A percentile compares a stretch with the other conserved stretches of the same genome.
phyloP scores from a whole-genome alignment of 1,140 invertebrate species.

The Ylistrum balloti region DNA sequence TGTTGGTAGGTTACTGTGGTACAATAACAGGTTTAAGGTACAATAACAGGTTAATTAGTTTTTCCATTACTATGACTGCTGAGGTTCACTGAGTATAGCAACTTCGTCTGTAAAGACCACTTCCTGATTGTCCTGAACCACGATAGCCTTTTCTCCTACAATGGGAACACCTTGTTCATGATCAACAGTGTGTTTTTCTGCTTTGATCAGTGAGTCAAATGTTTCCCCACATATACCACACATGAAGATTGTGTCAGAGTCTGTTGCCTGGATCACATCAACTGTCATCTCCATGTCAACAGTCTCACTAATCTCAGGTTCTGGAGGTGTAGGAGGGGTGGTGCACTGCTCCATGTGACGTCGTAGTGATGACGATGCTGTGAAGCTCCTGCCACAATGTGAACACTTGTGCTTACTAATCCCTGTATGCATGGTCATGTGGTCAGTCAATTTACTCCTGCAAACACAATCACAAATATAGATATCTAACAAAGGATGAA shows the following conservation, averaged over 20 bases:
- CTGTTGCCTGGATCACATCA: neutral
- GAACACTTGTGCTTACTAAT: conserved; percentile 62
- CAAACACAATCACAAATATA: no score
- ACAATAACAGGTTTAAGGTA: neutral
- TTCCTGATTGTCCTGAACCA: neutral
- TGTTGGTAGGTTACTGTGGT: neutral
- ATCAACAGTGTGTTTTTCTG: conserved; percentile 22
- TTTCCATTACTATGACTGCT: neutral
- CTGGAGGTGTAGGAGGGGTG: neutral
- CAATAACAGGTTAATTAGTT: no score
- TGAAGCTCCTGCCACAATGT: conserved; percentile 62
- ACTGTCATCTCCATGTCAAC: neutral
- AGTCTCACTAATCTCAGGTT: neutral
- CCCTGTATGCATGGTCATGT: conserved; percentile 67
- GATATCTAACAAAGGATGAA: no score
- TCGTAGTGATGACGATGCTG: conserved; percentile 55
- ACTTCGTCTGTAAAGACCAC: neutral
- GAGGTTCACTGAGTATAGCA: neutral
- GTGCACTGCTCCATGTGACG: conserved; percentile 54
- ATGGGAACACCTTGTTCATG: neutral
- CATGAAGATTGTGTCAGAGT: conserved; percentile 59
- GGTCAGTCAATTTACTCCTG: conserved; percentile 46
- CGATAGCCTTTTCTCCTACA: neutral
- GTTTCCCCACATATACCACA: conserved; percentile 62
- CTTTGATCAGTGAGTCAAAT: conserved; percentile 60